Evolutionary conservation across 2,797 vertebrate species (phyloP).

Genomic region (Antennarius maculatus): DNA sequence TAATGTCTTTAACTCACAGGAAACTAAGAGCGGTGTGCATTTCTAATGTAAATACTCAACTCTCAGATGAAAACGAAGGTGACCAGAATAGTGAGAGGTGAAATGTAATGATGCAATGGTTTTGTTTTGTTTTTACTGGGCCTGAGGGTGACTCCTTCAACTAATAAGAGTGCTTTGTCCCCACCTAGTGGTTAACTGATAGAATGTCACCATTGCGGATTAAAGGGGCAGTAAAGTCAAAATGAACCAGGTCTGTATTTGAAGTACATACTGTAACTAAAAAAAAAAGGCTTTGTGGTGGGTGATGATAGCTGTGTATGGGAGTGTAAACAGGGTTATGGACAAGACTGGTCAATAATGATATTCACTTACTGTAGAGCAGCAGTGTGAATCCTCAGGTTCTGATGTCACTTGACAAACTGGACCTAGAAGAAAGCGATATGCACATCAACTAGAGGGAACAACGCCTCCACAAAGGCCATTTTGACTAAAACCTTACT

Average conservation of each 20-base stretch:
- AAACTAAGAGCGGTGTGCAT: background rate
- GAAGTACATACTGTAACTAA: no score
- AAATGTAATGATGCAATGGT: background rate
- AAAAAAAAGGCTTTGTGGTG: background rate
- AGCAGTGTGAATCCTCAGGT: constrained; percentile 75
- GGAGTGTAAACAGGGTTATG: constrained; percentile 1
- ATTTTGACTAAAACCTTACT: no score
- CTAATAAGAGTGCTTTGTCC: constrained; percentile 7
- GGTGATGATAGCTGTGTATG: background rate
- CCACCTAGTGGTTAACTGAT: constrained; percentile 55
- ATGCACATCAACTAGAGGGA: background rate
- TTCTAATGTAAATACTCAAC: background rate
- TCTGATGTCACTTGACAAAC: constrained; percentile 75
- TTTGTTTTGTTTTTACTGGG: background rate
- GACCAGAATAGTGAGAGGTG: background rate
- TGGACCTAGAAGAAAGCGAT: constrained; percentile 63
- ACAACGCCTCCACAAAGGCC: no score
- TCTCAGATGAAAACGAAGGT: background rate
- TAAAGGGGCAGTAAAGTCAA: no score
- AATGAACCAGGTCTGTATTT: no score
- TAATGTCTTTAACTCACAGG: background rate
- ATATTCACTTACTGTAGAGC: constrained; percentile 73
- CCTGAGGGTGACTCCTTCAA: background rate
- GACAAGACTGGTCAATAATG: background rate
- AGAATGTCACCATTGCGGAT: background rate